These are phyloP conservation scores for Ceratosolen fusciceps DNA, from an alignment of 1,140 invertebrate genomes.

Conservation along the genomic window DNA sequence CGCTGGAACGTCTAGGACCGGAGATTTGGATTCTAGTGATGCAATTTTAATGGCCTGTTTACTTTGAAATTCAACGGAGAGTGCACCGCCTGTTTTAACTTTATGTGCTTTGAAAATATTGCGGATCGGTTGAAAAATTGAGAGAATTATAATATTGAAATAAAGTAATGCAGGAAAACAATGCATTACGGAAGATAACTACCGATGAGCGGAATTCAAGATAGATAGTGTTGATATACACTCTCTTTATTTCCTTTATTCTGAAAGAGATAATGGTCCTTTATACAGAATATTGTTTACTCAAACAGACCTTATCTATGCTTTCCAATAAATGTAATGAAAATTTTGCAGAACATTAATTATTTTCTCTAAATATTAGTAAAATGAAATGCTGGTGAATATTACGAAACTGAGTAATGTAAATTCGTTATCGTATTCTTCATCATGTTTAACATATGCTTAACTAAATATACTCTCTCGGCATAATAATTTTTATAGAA, in stretches of 20 bases:
- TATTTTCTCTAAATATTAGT: neutral
- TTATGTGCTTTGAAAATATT: conserved; percentile 21
- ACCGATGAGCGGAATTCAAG: neutral
- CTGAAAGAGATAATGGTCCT: neutral
- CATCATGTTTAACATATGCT: no score
- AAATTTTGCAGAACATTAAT: no score
- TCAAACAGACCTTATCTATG: no score
- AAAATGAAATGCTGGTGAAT: neutral
- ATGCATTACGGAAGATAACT: neutral
- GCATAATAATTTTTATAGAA: no score
- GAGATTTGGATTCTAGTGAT: conserved; percentile 51
- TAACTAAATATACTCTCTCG: no score
- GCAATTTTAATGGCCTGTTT: conserved; percentile 58
- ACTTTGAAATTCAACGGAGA: conserved; percentile 44
- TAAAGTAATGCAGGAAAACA: neutral
- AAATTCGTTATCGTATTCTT: no score
- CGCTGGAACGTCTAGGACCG: neutral
- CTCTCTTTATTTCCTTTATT: neutral
- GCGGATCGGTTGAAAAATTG: neutral
- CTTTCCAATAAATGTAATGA: neutral
- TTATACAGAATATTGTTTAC: neutral
- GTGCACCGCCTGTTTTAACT: neutral
- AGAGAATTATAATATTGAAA: neutral
- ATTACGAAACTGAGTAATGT: neutral
- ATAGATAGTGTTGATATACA: neutral